phyloP scores from a whole-genome alignment of 2,888 invertebrate species.

The Rutpela maculata region DNA sequence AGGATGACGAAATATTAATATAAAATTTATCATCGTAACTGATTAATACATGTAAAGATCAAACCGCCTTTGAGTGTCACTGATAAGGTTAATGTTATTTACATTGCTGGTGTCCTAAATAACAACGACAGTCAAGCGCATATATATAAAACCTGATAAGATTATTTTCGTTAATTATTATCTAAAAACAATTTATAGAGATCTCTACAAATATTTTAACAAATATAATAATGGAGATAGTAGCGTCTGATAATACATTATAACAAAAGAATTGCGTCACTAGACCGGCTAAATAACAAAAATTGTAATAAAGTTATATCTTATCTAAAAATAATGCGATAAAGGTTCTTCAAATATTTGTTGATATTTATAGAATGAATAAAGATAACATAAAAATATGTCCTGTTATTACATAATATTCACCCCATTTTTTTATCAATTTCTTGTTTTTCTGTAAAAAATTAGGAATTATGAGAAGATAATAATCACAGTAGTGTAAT shows the following conservation, averaged over 20 bases:
- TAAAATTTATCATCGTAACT: neutral
- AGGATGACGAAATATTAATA: neutral
- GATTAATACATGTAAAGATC: constrained; percentile 5
- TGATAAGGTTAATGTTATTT: neutral
- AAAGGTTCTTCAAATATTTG: constrained; percentile 35
- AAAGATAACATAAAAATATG: constrained; percentile 18
- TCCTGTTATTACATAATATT: neutral
- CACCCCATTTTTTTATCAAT: constrained; percentile 5
- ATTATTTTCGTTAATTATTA: constrained; percentile 36
- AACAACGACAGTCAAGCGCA: constrained; percentile 12
- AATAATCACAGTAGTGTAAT: neutral
- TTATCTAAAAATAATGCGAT: constrained; percentile 37
- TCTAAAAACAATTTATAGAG: constrained; percentile 44
- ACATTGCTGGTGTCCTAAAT: constrained; percentile 15
- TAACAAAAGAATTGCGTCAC: constrained; percentile 52
- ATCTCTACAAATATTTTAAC: constrained; percentile 49
- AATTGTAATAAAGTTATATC: constrained; percentile 45
- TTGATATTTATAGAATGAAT: constrained; percentile 39
- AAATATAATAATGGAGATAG: constrained; percentile 48
- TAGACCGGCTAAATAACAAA: constrained; percentile 36
- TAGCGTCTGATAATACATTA: constrained; percentile 38
- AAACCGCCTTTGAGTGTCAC: constrained; percentile 15
- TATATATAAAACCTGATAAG: constrained; percentile 23
- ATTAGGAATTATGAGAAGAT: neutral
- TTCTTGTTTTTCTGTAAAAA: neutral